These are phyloP conservation scores for Cynopterus brachyotis DNA, from an alignment of 2,113 vertebrate species.

Conservation along the genomic window DNA sequence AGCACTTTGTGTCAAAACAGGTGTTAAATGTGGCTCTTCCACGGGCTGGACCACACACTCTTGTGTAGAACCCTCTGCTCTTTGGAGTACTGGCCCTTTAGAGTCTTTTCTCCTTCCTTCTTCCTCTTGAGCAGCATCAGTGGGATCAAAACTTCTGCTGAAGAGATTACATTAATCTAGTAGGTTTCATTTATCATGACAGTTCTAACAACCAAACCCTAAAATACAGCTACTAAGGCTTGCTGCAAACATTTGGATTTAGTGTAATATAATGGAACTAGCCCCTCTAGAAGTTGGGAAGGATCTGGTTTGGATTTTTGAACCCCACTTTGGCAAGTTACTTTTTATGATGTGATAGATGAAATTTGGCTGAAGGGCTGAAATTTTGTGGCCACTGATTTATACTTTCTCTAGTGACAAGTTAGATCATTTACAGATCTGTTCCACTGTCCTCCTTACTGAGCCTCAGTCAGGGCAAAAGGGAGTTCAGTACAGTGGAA, in stretches of 20 bases:
- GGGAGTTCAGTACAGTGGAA: neutral
- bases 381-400: slow-evolving; percentile 46
- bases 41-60: neutral
- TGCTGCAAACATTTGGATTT: slow-evolving; percentile 29
- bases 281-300: neutral
- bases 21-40: neutral
- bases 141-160: neutral
- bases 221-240: neutral
- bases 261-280: neutral
- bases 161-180: neutral
- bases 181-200: neutral
- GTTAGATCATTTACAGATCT: slow-evolving; percentile 51
- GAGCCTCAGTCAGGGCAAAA: neutral
- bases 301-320: slow-evolving; percentile 74
- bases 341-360: slow-evolving; percentile 67
- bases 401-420: slow-evolving; percentile 53
- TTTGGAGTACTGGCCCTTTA: no score
- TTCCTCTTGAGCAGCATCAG: neutral
- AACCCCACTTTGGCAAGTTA: slow-evolving; percentile 52
- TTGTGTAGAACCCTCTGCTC: neutral
- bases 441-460: neutral
- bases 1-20: neutral
- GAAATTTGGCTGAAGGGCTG: slow-evolving; percentile 61
- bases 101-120: neutral
- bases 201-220: neutral